Base-by-base conservation (phyloP, 2,797 vertebrate species). In the Okamejei kenojei region DNA sequence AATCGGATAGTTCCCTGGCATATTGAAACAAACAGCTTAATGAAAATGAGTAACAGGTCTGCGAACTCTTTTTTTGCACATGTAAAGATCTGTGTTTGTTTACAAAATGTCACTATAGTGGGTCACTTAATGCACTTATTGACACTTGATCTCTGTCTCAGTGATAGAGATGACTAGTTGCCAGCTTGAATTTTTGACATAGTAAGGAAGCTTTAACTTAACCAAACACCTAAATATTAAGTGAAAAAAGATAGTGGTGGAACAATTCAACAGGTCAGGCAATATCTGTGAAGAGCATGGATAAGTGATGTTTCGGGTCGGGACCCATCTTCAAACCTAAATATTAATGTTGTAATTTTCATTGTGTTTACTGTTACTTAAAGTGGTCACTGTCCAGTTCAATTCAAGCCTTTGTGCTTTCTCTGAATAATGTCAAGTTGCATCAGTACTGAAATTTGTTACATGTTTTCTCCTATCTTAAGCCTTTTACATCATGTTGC, bases 401-500 rank as follows among this genome's bases (percentile, higher is more conserved):
- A 82, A 58, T 58, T 58, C 45, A 82, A 54, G 45, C 21, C 77
- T 82, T 58, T 26, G 9, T 82, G 23, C 8, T 82, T 82, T 35
- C 45, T 23, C 23, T 6, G 8, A 58, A 54, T 82, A 9, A 26
- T 58, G 54, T 58, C 80, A 78, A 15, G 10, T 35, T 78, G 80
- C 54, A 38, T 26, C 38, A 54, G 0, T 23, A 74, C 38, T 91
- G 38, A 74, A 73, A 54, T 26, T 45, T 91, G 17, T 38, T 74
- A 74, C 38, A 45, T 74, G 35, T 74, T 92, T 92, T 11, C 45
- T 92, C 19, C 38, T 80, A 73, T 94, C 45, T 94, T 17, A 96
- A 99, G 99, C 96, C 98, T 35, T 99, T 99, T 93, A 98, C 95
- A 61, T 99, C 97, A 93, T 99, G 99, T 94, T 98, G 99, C 94